Evolutionary conservation across 2,888 invertebrate species (phyloP).

Genomic region (Ormyrus labotus): DNA sequence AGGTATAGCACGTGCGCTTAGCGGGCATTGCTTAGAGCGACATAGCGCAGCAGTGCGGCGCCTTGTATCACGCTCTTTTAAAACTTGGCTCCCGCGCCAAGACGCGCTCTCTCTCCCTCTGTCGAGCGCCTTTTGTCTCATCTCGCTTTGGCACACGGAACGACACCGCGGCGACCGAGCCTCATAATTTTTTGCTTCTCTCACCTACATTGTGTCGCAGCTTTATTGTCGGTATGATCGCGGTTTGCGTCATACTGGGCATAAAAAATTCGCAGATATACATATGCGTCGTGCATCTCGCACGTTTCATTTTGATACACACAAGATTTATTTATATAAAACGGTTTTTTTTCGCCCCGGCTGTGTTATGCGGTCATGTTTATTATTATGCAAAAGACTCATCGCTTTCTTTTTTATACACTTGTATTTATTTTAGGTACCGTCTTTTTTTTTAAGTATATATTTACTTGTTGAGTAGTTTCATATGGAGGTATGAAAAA

Average conservation of each 20-base stretch:
- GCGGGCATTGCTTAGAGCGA: neutral
- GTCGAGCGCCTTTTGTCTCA: no score
- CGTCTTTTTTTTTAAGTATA: neutral
- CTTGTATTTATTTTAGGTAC: no score
- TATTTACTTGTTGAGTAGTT: neutral
- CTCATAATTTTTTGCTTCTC: neutral
- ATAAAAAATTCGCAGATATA: no score
- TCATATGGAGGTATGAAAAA: neutral
- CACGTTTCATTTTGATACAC: no score
- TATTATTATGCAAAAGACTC: no score
- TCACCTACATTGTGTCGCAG: conserved; percentile 5
- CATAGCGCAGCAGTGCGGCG: neutral
- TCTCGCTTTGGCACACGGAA: conserved; percentile 23
- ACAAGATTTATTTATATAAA: neutral
- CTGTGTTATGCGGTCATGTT: neutral
- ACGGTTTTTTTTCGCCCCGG: neutral
- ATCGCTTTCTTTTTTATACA: no score
- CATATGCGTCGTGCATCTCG: no score
- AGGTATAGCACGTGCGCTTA: conserved; percentile 39
- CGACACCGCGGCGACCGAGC: neutral
- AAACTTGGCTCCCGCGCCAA: conserved; percentile 24
- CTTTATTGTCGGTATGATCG: no score
- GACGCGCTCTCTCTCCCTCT: neutral
- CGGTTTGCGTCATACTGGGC: no score
- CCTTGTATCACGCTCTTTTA: conserved; percentile 17